A percentile compares a stretch with the other conserved stretches of the same genome.
These are phyloP conservation scores for Anser cygnoides DNA, from an alignment of 2,113 vertebrate genomes.

Conservation along the genomic window DNA sequence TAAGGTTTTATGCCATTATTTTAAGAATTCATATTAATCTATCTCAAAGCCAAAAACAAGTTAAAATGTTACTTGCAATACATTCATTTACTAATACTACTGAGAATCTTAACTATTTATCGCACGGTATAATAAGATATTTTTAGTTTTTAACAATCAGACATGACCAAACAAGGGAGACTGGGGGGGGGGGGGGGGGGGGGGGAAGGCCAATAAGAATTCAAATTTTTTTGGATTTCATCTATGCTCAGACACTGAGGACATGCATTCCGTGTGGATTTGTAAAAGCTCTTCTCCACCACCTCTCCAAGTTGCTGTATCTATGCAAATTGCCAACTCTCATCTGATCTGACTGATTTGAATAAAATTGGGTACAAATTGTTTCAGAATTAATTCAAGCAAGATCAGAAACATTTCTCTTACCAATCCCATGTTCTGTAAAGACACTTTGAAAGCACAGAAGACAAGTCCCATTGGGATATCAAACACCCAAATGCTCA, in stretches of 20 bases:
- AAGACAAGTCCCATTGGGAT: not conserved
- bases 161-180: not conserved
- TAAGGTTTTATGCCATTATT: not conserved
- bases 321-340: constrained; percentile 15
- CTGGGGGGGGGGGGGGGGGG: too few species aligned
- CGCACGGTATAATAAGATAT: not conserved
- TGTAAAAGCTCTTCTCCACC: not conserved
- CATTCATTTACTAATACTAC: not conserved
- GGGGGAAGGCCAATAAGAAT: not conserved
- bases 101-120: not conserved
- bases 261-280: not conserved
- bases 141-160: not conserved
- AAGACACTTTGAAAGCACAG: not conserved
- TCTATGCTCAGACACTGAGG: not conserved
- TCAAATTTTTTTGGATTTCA: not conserved
- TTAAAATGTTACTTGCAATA: not conserved
- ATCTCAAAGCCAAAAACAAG: not conserved
- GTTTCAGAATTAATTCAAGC: not conserved
- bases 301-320: not conserved
- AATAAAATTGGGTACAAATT: not conserved
- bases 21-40: not conserved
- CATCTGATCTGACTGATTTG: not conserved
- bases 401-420: not conserved
- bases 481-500: not conserved
- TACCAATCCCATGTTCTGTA: not conserved